phyloP scores from a whole-genome alignment of 2,113 vertebrate species.

The Perca fluviatilis region DNA sequence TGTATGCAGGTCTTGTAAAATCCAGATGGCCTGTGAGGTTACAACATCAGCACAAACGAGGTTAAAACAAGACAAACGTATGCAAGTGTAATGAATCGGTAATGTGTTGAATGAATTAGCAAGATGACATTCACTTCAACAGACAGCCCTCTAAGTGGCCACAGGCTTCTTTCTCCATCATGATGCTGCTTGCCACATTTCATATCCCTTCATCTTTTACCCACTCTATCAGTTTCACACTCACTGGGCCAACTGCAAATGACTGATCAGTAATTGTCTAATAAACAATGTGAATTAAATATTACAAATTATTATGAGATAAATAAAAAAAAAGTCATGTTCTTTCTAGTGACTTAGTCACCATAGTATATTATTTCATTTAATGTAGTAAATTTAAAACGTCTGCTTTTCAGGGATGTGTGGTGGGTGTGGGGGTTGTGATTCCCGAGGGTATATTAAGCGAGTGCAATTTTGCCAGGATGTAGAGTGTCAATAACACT shows the following conservation, averaged over 20 bases:
- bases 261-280: slow-evolving; percentile 17
- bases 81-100: slow-evolving; percentile 67
- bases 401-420: neutral
- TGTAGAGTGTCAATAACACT: neutral
- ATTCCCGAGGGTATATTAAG: neutral
- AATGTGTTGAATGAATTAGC: slow-evolving; percentile 66
- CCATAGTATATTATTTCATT: neutral
- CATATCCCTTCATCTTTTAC: slow-evolving; percentile 49
- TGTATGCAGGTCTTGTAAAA: slow-evolving; percentile 12
- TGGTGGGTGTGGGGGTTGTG: neutral
- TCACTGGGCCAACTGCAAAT: slow-evolving; percentile 36
- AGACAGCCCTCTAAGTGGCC: slow-evolving; percentile 39
- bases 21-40: slow-evolving; percentile 56
- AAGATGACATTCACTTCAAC: slow-evolving; percentile 53
- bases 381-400: neutral
- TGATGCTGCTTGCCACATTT: slow-evolving; percentile 48
- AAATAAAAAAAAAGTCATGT: neutral
- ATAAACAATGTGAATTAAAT: neutral
- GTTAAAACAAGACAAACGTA: slow-evolving; percentile 55
- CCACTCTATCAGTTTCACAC: slow-evolving; percentile 34
- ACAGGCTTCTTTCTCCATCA: slow-evolving; percentile 26
- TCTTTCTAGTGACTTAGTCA: neutral
- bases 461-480: neutral
- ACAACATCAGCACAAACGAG: slow-evolving; percentile 54
- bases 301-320: neutral